Base-by-base conservation (phyloP, 1,140 invertebrate genomes). In the Ridgeia piscesae region DNA sequence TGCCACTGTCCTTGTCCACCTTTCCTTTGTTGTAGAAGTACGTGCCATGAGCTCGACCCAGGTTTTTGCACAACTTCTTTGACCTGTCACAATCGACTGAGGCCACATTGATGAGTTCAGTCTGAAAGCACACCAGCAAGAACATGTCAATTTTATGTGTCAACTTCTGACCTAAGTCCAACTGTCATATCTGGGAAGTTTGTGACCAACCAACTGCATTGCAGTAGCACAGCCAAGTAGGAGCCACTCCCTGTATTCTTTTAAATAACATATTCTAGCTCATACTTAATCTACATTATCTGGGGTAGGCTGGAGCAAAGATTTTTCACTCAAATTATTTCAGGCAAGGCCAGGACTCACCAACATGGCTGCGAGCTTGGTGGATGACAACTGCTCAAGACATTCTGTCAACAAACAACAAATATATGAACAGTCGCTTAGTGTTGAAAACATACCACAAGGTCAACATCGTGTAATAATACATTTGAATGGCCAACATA, bases 331-430 rank as follows among this genome's bases (percentile, higher is more conserved):
- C n/a, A n/a, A n/a, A n/a, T n/a, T n/a, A n/a, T n/a, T n/a, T n/a
- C n/a, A n/a, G n/a, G n/a, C n/a, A n/a, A n/a, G n/a, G n/a, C 42
- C 42, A 42, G 42, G 42, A 42, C 42, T 96, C 96, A 97, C 97
- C 96, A 97, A 96, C 94, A 97, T 97, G 6, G 97, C 96, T 91
- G 97, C 96, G 58, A 97, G 94, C 96, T 97, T 97, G 27, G 96
- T 95, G 93, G 95, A 95, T n/a, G 96, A 96, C 92, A 96, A 95
- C 21, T 94, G 93, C 89, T 96, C 96, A 42, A 97, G 96, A 95
- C 97, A 97, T 92, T 96, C 95, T 93, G 93, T 27, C 17, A 21
- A 77, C 58, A 77, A 17, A 77, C 58, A 77, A 31, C 58, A 50
- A 50, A 0, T 31, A 77, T 9, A 77, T 77, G 11, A 77, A 14